Conservation (phyloP, 2,797 vertebrate species). For the Melanogrammus aeglefinus region DNA sequence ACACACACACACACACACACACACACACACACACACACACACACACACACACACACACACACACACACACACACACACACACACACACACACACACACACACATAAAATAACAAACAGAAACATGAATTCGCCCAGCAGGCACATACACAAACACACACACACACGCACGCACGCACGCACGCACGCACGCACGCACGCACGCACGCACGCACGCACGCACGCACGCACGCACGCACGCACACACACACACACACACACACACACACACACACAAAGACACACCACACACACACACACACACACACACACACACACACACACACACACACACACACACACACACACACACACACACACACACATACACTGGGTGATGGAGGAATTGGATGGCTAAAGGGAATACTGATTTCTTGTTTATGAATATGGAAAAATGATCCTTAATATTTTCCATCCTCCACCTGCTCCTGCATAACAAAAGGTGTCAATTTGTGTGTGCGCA, state of each 20-base stretch:
- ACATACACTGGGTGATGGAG: conserved; percentile 15
- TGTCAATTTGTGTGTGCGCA: not conserved
- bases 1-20: conserved; percentile 1
- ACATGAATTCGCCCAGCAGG: not conserved
- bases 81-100: not conserved
- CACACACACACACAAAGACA: not conserved
- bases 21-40: not conserved
- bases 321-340: conserved; percentile 12
- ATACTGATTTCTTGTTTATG: conserved; percentile 35
- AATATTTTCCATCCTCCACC: conserved; percentile 26
- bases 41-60: not conserved
- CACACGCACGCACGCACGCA: not conserved
- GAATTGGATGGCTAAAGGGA: conserved; percentile 28
- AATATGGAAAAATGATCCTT: conserved; percentile 43
- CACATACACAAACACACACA: not conserved
- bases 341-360: conserved; percentile 12
- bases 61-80: conserved; percentile 2
- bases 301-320: conserved; percentile 10
- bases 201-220: not conserved
- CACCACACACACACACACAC: conserved; percentile 7
- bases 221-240: not conserved
- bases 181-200: not conserved
- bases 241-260: not conserved
- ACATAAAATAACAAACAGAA: not conserved
- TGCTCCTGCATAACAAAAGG: conserved; percentile 27